phyloP scores from a whole-genome alignment of 1,140 invertebrate genomes.

The Stenopsyche tienmushanensis region DNA sequence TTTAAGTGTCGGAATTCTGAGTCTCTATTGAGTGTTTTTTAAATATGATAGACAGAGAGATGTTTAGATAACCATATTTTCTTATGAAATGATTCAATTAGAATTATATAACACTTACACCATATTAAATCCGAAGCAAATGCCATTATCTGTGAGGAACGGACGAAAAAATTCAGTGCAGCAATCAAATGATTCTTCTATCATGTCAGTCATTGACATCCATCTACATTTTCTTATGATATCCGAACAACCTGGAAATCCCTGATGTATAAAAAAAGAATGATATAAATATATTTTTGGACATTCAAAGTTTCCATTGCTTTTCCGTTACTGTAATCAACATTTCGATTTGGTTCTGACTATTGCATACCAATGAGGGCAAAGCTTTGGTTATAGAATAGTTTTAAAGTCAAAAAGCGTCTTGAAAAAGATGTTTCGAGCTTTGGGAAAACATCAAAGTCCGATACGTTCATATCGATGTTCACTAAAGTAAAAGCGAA shows the following conservation, averaged over 20 bases:
- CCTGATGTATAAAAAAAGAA: slow-evolving; percentile 39
- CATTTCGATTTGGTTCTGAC: neutral
- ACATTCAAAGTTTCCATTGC: no score
- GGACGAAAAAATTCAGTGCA: slow-evolving; percentile 48
- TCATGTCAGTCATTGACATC: slow-evolving; percentile 43
- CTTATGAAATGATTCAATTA: neutral
- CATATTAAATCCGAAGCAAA: slow-evolving; percentile 52
- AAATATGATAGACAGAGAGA: no score
- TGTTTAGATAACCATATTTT: no score
- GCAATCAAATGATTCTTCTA: slow-evolving; percentile 40
- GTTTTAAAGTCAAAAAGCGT: no score
- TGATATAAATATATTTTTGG: neutral
- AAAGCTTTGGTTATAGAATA: no score
- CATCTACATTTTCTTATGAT: slow-evolving; percentile 49
- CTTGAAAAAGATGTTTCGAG: no score
- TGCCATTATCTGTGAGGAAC: slow-evolving; percentile 50
- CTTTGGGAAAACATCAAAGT: no score
- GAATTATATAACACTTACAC: slow-evolving; percentile 34
- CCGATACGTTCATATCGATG: no score
- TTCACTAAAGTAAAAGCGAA: no score
- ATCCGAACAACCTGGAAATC: slow-evolving; percentile 47
- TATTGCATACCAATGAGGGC: no score
- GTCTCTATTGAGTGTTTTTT: no score
- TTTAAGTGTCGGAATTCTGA: no score
- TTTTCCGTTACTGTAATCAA: neutral